These are phyloP conservation scores for Lepidurus packardi DNA, from an alignment of 1,140 invertebrate species.

Conservation along the genomic window DNA sequence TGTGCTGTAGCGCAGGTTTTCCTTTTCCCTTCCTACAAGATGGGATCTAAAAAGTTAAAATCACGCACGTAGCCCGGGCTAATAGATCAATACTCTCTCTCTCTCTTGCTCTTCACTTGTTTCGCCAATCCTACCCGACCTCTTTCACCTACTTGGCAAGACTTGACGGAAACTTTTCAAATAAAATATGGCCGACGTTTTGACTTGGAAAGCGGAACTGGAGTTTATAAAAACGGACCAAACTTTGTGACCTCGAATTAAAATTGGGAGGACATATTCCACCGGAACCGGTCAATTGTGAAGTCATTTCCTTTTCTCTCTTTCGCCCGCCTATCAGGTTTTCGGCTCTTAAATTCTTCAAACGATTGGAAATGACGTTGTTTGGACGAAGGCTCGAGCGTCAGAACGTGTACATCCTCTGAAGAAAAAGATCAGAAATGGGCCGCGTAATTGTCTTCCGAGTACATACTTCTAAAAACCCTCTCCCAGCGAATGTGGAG, in stretches of 20 bases:
- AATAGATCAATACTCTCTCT: neutral
- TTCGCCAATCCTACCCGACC: no score
- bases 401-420: neutral
- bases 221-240: no score
- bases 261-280: neutral
- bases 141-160: no score
- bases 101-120: neutral
- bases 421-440: neutral
- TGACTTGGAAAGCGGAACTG: no score
- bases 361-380: neutral
- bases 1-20: neutral
- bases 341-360: neutral
- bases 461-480: neutral
- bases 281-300: conserved; percentile 16
- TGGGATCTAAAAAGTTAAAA: neutral
- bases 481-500: neutral
- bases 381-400: neutral
- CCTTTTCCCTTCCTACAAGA: neutral
- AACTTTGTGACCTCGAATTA: conserved; percentile 1
- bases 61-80: neutral
- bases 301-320: conserved; percentile 19
- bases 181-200: no score
- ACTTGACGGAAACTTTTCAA: no score
- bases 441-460: neutral
- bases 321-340: neutral